These are phyloP conservation scores for Drosophila athabasca DNA, from an alignment of 1,140 invertebrate genomes.

Conservation along the genomic window DNA sequence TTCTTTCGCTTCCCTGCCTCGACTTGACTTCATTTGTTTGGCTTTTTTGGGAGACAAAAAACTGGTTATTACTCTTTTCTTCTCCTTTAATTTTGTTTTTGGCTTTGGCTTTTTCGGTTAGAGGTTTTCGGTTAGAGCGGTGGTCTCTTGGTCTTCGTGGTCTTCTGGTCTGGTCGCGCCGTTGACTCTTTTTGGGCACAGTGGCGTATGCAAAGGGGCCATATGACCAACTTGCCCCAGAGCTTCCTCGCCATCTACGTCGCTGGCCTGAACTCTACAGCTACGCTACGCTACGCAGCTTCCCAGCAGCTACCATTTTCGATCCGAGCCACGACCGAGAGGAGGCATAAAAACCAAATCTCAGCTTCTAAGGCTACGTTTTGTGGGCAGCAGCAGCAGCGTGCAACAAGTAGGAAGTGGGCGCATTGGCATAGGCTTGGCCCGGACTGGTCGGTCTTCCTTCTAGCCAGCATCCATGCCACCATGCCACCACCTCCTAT, in stretches of 20 bases:
- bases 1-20: constrained; percentile 23
- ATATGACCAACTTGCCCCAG: constrained; percentile 50
- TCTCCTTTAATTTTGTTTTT: constrained; percentile 41
- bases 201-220: constrained; percentile 76
- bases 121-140: constrained; percentile 48
- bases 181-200: constrained; percentile 34
- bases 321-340: constrained; percentile 1
- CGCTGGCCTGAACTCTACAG: constrained; percentile 30
- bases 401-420: constrained; percentile 76
- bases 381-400: constrained; percentile 31
- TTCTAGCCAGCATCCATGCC: constrained; percentile 2
- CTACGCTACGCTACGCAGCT: constrained; percentile 11
- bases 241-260: constrained; percentile 47
- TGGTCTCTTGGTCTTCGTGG: constrained; percentile 59
- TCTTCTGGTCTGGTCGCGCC: constrained; percentile 23
- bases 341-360: constrained; percentile 48
- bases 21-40: constrained; percentile 80
- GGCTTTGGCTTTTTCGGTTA: constrained; percentile 35
- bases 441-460: constrained; percentile 46
- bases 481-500: constrained; percentile 1
- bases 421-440: constrained; percentile 69
- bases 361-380: constrained; percentile 46
- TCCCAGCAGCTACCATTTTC: constrained; percentile 32
- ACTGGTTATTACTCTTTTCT: constrained; percentile 80
- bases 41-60: constrained; percentile 82